phyloP scores from a whole-genome alignment of 2,888 invertebrate species.

The Crossocerus cetratus region DNA sequence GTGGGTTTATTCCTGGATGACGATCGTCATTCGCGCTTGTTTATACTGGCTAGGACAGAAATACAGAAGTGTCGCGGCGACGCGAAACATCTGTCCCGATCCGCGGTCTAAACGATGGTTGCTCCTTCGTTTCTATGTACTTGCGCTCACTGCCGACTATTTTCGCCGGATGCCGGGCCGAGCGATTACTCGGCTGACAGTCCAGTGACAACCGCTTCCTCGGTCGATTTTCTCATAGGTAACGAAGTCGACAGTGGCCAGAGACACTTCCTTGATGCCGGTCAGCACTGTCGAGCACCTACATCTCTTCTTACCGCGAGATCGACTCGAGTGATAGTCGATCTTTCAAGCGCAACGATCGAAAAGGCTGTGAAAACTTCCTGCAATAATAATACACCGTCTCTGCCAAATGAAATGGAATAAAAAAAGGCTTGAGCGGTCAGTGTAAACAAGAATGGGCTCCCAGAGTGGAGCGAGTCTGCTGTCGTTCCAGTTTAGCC shows the following conservation, averaged over 20 bases:
- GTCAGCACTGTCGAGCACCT: slow-evolving; percentile 54
- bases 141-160: slow-evolving; percentile 57
- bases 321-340: too few relatives aligned
- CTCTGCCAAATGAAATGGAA: too few relatives aligned
- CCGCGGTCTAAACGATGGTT: slow-evolving; percentile 42
- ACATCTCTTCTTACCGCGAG: slow-evolving; percentile 11
- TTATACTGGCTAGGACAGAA: slow-evolving; percentile 74
- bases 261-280: slow-evolving; percentile 58
- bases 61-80: slow-evolving; percentile 74
- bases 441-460: too few relatives aligned
- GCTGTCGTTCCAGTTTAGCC: neutral
- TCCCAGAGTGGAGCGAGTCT: slow-evolving; percentile 4
- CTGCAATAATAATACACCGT: too few relatives aligned
- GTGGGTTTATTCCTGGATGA: slow-evolving; percentile 70
- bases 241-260: slow-evolving; percentile 60
- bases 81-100: slow-evolving; percentile 71
- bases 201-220: slow-evolving; percentile 64
- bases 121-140: neutral
- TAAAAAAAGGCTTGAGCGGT: too few relatives aligned
- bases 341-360: too few relatives aligned
- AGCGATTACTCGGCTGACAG: slow-evolving; percentile 63
- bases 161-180: slow-evolving; percentile 56
- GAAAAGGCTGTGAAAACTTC: too few relatives aligned
- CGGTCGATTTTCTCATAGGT: slow-evolving; percentile 58
- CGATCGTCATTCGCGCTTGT: slow-evolving; percentile 74